Percentiles rank a stretch among this genome's conserved stretches.
Conservation (phyloP, 2,797 vertebrate genomes). For the Oreonectes daqikongensis region DNA sequence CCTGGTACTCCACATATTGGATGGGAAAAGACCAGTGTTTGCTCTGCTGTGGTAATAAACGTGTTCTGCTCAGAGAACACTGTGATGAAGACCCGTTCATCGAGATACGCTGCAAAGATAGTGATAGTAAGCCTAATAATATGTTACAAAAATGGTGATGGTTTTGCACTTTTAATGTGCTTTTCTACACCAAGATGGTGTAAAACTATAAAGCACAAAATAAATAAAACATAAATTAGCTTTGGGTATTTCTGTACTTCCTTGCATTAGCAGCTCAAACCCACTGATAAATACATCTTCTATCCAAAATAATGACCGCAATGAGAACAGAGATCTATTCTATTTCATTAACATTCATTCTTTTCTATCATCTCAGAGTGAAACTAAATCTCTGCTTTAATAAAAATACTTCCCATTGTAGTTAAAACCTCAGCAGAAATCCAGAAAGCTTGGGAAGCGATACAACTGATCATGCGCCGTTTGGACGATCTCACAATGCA, state of each 20-base stretch:
- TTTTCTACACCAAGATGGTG: too few relatives aligned
- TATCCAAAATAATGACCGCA: too few relatives aligned
- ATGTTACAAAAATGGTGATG: neutral
- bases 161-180: too few relatives aligned
- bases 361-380: neutral
- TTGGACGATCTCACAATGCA: slow-evolving; percentile 66
- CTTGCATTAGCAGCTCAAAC: too few relatives aligned
- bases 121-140: slow-evolving; percentile 52
- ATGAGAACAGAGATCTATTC: too few relatives aligned
- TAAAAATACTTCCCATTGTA: neutral
- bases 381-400: neutral
- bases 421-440: slow-evolving; percentile 61
- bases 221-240: too few relatives aligned
- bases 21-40: slow-evolving; percentile 71
- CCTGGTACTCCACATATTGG: slow-evolving; percentile 72
- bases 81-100: slow-evolving; percentile 70
- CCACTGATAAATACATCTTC: too few relatives aligned
- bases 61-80: slow-evolving; percentile 71
- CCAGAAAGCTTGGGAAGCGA: slow-evolving; percentile 70
- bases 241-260: too few relatives aligned
- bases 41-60: slow-evolving; percentile 66
- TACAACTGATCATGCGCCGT: slow-evolving; percentile 66
- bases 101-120: slow-evolving; percentile 72
- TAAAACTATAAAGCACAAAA: too few relatives aligned
- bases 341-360: too few relatives aligned